Evolutionary conservation across 2,113 vertebrate species (phyloP).

Genomic region (Cromileptes altivelis): DNA sequence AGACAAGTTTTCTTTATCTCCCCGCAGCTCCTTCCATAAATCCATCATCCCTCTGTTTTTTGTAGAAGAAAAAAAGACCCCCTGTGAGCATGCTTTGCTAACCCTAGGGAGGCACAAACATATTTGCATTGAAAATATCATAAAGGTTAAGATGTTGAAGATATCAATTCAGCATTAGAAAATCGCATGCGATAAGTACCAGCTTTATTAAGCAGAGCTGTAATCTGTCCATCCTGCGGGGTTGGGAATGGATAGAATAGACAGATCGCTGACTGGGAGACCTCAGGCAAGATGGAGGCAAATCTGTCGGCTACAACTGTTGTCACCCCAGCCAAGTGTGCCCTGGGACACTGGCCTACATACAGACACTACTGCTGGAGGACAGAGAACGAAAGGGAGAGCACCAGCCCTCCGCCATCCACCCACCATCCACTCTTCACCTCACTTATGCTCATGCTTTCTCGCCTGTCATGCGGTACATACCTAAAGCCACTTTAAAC

Average conservation of each 20-base stretch:
- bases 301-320: slow-evolving; percentile 89
- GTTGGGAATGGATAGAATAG: slow-evolving; percentile 74
- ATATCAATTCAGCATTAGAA: slow-evolving; percentile 25
- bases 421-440: slow-evolving; percentile 41
- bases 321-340: slow-evolving; percentile 84
- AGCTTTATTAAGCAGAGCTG: slow-evolving; percentile 56
- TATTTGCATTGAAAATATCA: background rate
- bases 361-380: slow-evolving; percentile 80
- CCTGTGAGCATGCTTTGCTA: background rate
- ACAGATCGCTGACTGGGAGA: slow-evolving; percentile 81
- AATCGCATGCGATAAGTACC: slow-evolving; percentile 9
- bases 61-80: background rate
- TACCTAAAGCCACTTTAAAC: background rate
- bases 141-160: background rate
- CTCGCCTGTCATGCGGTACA: background rate
- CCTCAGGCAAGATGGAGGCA: slow-evolving; percentile 86
- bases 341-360: slow-evolving; percentile 88
- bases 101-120: background rate
- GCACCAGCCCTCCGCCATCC: slow-evolving; percentile 60
- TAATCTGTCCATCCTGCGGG: slow-evolving; percentile 72
- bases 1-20: background rate
- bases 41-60: background rate
- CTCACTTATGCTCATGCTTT: slow-evolving; percentile 42
- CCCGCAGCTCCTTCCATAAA: background rate
- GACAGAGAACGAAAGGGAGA: slow-evolving; percentile 57